Evolutionary conservation across 1,140 invertebrate species (phyloP), one percentile per base, ranked within the genome.

Genomic region (Pseudobourletiella spinata): DNA sequence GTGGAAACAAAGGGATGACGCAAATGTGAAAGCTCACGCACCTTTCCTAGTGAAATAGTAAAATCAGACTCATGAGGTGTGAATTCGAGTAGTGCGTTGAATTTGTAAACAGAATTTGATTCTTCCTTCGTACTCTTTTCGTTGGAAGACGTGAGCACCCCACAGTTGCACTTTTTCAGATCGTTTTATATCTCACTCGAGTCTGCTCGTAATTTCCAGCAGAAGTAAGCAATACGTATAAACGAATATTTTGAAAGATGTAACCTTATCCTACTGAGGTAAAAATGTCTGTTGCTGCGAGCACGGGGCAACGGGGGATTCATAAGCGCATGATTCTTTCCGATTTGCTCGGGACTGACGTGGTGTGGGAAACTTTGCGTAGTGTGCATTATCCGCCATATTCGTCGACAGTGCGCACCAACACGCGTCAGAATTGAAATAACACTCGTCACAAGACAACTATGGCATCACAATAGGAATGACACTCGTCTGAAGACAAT

Each of bases 1-100:
- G n/a, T n/a, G n/a, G n/a, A n/a, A n/a, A n/a, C n/a, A n/a, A n/a
- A n/a, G n/a, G n/a, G 44, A 48, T 48, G 44, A 48, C 44, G 22
- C 44, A 48, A 48, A 48, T 48, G 44, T 48, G 22, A 48, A 14
- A 48, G 44, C 44, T 48, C 44, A 48, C 44, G 44, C 44, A 48
- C 44, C 22, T 4, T 4, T 18, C 11, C 18, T 15, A 48, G 6
- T 6, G 22, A 48, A 48, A 6, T 6, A 48, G 14, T 18, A 48
- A 48, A 48, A 48, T 22, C 14, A 48, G 44, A 22, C 22, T 48
- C 14, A 48, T 48, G 44, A 48, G 44, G 44, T 48, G 44, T 48
- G 22, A 48, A 48, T 48, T 22, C 18, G 20, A 11, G 20, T n/a
- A 39, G 35, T 48, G 44, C 20, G 18, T 11, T 48, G 44, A 4